Conservation (phyloP, 2,888 invertebrate species). For the Chrysodeixis includens region DNA sequence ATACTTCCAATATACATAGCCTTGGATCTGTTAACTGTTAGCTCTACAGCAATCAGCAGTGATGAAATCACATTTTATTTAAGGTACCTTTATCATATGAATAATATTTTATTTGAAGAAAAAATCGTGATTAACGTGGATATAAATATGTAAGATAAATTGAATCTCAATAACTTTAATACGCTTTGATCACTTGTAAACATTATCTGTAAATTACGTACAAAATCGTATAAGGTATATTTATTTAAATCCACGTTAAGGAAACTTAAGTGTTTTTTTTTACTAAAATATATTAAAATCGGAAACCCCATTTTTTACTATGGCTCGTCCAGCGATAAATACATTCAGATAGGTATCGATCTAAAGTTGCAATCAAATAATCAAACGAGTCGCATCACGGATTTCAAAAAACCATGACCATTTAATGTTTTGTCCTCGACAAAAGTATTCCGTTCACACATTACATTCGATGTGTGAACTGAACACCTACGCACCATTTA, state of each 20-base stretch:
- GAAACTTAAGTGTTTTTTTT: background rate
- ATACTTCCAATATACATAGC: no score
- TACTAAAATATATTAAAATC: background rate
- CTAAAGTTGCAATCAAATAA: no score
- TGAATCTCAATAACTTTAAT: conserved; percentile 1
- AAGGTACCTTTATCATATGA: background rate
- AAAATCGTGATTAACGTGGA: background rate
- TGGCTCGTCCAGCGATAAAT: background rate
- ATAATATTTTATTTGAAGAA: background rate
- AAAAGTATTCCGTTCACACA: no score
- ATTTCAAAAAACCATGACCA: no score
- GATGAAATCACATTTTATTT: background rate
- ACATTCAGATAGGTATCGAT: no score
- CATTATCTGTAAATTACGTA: background rate
- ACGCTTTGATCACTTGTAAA: conserved; percentile 2
- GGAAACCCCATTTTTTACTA: background rate
- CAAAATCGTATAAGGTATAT: background rate
- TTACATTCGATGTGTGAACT: no score
- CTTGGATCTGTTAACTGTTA: no score
- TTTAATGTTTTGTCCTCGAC: no score
- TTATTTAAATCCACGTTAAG: background rate
- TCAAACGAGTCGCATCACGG: no score
- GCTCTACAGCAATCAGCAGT: background rate
- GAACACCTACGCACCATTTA: no score
- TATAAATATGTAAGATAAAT: background rate